These are phyloP conservation scores for Lucilia sericata DNA, from an alignment of 1,140 invertebrate genomes.

Conservation along the genomic window DNA sequence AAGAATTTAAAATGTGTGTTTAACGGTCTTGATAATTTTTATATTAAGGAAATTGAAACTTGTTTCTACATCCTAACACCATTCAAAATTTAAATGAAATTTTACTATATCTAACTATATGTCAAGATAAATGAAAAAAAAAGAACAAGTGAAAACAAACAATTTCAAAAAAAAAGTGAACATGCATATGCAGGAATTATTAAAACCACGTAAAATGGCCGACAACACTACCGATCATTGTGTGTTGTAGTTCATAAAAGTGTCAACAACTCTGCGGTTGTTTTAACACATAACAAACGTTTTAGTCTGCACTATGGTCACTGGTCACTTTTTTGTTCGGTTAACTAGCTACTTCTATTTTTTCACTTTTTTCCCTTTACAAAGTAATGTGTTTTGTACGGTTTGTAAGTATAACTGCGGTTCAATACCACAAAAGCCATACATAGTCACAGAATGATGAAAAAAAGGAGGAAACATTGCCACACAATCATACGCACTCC, in stretches of 20 bases:
- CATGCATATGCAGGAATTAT: neutral
- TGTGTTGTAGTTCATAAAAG: conserved; percentile 26
- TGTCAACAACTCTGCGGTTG: conserved; percentile 25
- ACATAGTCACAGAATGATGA: neutral
- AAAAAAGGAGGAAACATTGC: too few species aligned
- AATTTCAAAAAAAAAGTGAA: too few species aligned
- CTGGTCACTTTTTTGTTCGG: neutral
- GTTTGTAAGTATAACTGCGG: neutral
- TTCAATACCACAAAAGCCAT: conserved; percentile 21
- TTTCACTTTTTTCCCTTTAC: neutral
- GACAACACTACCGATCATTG: conserved; percentile 5
- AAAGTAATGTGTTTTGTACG: neutral
- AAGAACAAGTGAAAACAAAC: too few species aligned
- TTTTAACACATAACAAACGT: conserved; percentile 18
- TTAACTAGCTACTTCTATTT: neutral
- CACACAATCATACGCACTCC: too few species aligned
- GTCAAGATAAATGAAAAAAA: too few species aligned
- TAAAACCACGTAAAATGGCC: conserved; percentile 19
- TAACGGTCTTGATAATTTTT: too few species aligned
- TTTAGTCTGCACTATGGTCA: neutral
- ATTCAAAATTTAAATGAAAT: too few species aligned
- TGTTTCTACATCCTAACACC: too few species aligned
- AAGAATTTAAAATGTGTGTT: too few species aligned
- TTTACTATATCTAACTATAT: too few species aligned
- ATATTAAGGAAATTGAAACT: too few species aligned